phyloP scores from a whole-genome alignment of 2,888 invertebrate genomes.

The Plagodis dolabraria region DNA sequence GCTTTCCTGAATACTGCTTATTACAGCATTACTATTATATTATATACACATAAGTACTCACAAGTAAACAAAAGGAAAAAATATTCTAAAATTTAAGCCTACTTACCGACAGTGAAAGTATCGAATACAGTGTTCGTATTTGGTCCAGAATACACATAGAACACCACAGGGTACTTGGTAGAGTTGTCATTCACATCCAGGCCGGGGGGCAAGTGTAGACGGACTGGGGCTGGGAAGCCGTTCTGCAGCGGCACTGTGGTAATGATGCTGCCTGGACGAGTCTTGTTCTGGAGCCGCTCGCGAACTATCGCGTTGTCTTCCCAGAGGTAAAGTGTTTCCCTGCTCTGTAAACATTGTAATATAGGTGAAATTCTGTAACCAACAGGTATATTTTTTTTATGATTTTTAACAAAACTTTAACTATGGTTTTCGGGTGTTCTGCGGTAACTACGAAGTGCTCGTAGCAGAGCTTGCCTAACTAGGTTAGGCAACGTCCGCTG shows the following conservation, averaged over 20 bases:
- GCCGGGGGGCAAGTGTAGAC: constrained; percentile 88
- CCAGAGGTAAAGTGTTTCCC: constrained; percentile 74
- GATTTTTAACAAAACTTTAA: no score
- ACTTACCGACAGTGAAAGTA: constrained; percentile 85
- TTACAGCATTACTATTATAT: no score
- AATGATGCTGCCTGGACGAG: constrained; percentile 80
- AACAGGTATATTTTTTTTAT: no score
- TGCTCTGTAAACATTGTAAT: constrained; percentile 40
- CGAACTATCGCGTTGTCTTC: constrained; percentile 85
- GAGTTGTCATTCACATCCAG: constrained; percentile 82
- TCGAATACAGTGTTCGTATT: constrained; percentile 91
- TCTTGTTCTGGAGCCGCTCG: constrained; percentile 73
- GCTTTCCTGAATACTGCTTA: no score
- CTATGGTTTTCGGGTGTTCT: no score
- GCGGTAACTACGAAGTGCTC: no score
- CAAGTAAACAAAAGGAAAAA: no score
- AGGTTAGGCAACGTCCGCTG: no score
- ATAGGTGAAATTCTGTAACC: no score
- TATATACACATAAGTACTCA: no score
- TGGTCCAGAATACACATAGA: constrained; percentile 94
- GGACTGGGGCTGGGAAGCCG: constrained; percentile 86
- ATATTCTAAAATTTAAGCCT: no score
- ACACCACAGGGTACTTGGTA: constrained; percentile 88
- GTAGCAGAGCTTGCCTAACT: no score
- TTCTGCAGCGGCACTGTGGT: constrained; percentile 84